Conservation (phyloP, 2,113 vertebrate genomes). For the Rhinogobius similis region DNA sequence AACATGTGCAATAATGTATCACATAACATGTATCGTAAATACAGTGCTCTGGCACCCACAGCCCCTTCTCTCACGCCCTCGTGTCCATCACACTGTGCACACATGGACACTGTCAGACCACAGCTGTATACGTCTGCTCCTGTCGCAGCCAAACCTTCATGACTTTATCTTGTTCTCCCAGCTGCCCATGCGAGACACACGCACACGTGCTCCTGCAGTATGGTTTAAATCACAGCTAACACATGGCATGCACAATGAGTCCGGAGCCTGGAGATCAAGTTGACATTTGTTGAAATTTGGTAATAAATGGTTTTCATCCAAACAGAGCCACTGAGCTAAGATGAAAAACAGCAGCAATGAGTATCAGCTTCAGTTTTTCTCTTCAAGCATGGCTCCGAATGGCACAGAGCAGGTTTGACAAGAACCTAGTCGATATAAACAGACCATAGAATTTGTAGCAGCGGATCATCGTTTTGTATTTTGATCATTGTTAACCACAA, state of each 20-base stretch:
- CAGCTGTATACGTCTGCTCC: slow-evolving; percentile 38
- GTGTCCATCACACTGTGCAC: background rate
- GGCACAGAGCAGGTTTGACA: background rate
- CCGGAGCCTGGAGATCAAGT: slow-evolving; percentile 16
- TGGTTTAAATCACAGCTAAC: slow-evolving; percentile 38
- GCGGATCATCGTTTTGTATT: too few relatives aligned
- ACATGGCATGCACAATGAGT: slow-evolving; percentile 22
- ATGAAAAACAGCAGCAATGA: background rate
- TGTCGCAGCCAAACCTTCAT: slow-evolving; percentile 37
- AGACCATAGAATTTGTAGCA: too few relatives aligned
- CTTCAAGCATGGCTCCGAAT: background rate
- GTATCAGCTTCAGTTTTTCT: slow-evolving; percentile 3
- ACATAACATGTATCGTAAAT: too few relatives aligned
- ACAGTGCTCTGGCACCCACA: background rate
- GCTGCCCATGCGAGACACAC: slow-evolving; percentile 43
- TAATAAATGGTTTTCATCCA: background rate
- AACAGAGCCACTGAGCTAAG: slow-evolving; percentile 5
- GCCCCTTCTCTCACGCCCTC: background rate
- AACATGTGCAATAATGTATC: too few relatives aligned
- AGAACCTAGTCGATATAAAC: too few relatives aligned
- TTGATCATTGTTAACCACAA: too few relatives aligned
- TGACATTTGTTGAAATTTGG: slow-evolving; percentile 32
- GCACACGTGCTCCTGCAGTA: background rate
- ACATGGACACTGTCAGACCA: slow-evolving; percentile 32
- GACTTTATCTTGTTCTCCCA: slow-evolving; percentile 49